Evolutionary conservation across 2,113 vertebrate species (phyloP).

Genomic region (Platysternon megacephalum): DNA sequence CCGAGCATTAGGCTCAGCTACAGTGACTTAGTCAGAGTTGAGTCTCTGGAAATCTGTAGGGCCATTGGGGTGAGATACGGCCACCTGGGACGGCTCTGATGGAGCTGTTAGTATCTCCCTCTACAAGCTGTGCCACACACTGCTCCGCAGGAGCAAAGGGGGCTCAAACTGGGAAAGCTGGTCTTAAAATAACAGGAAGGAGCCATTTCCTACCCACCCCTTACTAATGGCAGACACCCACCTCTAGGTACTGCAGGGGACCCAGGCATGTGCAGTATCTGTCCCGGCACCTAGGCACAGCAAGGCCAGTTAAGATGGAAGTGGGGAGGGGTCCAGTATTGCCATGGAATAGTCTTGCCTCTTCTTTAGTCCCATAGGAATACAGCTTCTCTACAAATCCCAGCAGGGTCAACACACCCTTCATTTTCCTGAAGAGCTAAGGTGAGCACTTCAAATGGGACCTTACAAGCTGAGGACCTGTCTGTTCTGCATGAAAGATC

Average conservation of each 20-base stretch:
- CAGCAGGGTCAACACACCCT: fast-evolving
- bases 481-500: fast-evolving
- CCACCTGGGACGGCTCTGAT: neutral
- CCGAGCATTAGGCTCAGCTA: neutral
- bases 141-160: neutral
- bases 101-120: neutral
- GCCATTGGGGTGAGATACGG: neutral
- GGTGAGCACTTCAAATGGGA: fast-evolving
- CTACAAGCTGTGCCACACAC: neutral
- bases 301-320: neutral
- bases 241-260: neutral
- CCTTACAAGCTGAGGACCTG: neutral
- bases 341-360: neutral
- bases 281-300: neutral
- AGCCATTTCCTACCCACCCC: fast-evolving
- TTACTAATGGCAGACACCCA: fast-evolving
- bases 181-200: fast-evolving
- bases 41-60: neutral
- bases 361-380: fast-evolving
- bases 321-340: neutral
- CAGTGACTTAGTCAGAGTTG: neutral
- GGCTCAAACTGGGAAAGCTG: neutral
- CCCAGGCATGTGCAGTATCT: neutral
- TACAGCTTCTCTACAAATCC: neutral
- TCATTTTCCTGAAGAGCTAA: neutral